Evolutionary conservation across 2,113 vertebrate genomes (phyloP), one percentile per base, ranked within the genome.

Genomic region (Tachuris rubrigastra): DNA sequence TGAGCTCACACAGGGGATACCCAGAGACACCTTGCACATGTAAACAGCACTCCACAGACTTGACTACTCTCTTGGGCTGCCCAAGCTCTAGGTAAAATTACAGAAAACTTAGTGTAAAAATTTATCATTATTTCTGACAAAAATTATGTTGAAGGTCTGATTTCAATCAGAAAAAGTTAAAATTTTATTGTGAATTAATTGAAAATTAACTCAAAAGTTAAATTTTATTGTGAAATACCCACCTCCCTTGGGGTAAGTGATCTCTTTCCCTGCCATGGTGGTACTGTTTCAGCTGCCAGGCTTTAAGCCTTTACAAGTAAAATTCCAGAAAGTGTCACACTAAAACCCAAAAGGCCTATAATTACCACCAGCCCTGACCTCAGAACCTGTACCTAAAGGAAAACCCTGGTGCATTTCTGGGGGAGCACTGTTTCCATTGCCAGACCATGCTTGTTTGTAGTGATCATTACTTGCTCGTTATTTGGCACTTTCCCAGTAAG

Each of bases 31-130:
- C 17, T 3, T 4, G 12, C 13, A 25, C 24, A 21, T 6, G 49
- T 50, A 1, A 76, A 31, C 37, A 66, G 11, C 0, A 0, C 12
- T 67, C 33, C 9, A 15, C 0, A 0, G 19, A 33, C 35, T 1
- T 17, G 30, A 18, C 33, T n/a, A 2, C 14, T 28, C 9, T 21
- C 65, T 65, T 59, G 30, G 58, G 74, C 31, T 66, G 28, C n/a
- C 30, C 46, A n/a, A 78, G n/a, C 52, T 71, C 74, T 66, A 52
- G 59, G 41, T 69, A 55, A 60, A 72, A 33, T 10, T 35, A 25
- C 22, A 65, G 71, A 58, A 42, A 79, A 41, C 15, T 16, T 10
- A 9, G 8, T 25, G 31, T 68, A 68, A 41, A 33, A 52, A 28
- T 53, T 41, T 49, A 27, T 78, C 28, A 12, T 23, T 35, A 59